Conservation (phyloP, 2,888 invertebrate genomes). For the Eristalinus aeneus region DNA sequence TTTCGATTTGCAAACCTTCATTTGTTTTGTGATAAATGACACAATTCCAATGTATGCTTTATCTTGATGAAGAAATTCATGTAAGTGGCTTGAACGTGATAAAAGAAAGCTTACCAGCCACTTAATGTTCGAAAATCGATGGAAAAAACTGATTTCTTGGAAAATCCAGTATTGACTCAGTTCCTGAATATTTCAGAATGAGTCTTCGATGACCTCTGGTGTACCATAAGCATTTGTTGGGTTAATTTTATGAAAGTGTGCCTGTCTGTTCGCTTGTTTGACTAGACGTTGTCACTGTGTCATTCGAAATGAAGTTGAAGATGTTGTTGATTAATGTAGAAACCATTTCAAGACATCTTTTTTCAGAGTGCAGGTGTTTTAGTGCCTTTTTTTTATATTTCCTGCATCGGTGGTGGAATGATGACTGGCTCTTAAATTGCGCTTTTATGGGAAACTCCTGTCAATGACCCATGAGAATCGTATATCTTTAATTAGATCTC, state of each 20-base stretch:
- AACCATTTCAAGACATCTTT: not conserved
- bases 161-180: too few species aligned
- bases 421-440: not conserved
- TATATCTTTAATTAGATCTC: not conserved
- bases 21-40: not conserved
- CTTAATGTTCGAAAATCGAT: too few species aligned
- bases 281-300: not conserved
- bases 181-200: too few species aligned
- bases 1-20: not conserved
- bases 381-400: not conserved
- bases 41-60: not conserved
- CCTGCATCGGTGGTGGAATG: not conserved
- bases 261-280: not conserved
- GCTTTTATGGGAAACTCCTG: not conserved
- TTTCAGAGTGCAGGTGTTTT: not conserved
- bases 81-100: not conserved
- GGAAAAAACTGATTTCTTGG: too few species aligned
- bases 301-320: not conserved
- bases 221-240: too few species aligned
- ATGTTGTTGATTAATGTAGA: not conserved
- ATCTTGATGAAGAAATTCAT: not conserved
- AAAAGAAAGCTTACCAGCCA: not conserved
- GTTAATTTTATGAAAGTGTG: not conserved
- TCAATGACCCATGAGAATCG: not conserved
- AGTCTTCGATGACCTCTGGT: too few species aligned